These are phyloP conservation scores for Eupithecia vulgata DNA, from an alignment of 2,888 invertebrate genomes.

Conservation along the genomic window DNA sequence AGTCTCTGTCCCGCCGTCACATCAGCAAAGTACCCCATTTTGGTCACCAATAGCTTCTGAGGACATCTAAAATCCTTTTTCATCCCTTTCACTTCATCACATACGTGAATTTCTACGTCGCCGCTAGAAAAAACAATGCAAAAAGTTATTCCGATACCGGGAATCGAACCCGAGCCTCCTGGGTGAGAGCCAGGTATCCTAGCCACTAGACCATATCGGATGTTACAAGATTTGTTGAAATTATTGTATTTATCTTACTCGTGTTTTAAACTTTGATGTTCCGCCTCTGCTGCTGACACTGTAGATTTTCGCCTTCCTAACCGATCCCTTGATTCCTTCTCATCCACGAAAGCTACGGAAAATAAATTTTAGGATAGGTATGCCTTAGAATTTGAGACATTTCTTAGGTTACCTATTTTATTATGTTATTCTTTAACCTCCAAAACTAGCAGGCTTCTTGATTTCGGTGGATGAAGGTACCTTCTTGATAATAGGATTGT, in stretches of 20 bases:
- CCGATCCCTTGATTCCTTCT: slow-evolving; percentile 77
- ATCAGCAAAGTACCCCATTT: slow-evolving; percentile 98
- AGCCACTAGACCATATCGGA: slow-evolving; percentile 86
- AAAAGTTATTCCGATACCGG: slow-evolving; percentile 80
- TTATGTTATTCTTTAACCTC: slow-evolving; percentile 59
- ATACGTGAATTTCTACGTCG: slow-evolving; percentile 97
- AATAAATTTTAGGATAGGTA: background rate
- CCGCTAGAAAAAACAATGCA: slow-evolving; percentile 74
- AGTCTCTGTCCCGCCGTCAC: slow-evolving; percentile 92
- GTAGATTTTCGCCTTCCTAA: slow-evolving; percentile 79
- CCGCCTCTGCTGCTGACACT: slow-evolving; percentile 64
- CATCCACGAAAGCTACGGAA: slow-evolving; percentile 71
- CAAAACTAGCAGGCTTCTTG: slow-evolving; percentile 81
- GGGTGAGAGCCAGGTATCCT: slow-evolving; percentile 89
- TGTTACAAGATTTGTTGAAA: background rate
- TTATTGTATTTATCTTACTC: slow-evolving; percentile 66
- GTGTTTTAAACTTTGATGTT: slow-evolving; percentile 72
- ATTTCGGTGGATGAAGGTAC: slow-evolving; percentile 65
- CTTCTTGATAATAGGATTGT: slow-evolving; percentile 84
- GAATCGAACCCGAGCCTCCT: slow-evolving; percentile 86
- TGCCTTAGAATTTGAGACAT: background rate
- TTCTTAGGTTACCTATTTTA: background rate
- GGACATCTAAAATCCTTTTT: slow-evolving; percentile 96
- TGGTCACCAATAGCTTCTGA: slow-evolving; percentile 92
- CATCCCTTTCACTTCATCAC: slow-evolving; percentile 95